Conservation (phyloP, 1,140 invertebrate species). For the Drosophila repletoides region DNA sequence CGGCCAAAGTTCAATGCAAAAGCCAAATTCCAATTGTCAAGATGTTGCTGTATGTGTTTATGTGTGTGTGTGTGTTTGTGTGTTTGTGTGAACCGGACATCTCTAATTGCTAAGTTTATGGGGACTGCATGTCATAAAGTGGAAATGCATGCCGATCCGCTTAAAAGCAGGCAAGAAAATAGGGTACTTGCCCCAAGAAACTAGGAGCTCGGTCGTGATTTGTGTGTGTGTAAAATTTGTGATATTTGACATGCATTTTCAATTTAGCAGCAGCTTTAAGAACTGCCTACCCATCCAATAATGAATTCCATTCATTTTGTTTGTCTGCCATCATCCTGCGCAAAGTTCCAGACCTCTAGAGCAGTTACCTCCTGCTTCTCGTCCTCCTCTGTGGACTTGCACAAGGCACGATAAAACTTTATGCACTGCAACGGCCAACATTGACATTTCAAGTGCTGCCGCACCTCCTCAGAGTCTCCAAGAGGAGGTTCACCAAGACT, state of each 20-base stretch:
- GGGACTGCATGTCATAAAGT: constrained; percentile 68
- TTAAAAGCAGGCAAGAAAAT: constrained; percentile 43
- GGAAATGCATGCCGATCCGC: constrained; percentile 35
- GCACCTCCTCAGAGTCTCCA: constrained; percentile 14
- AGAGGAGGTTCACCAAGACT: constrained; percentile 27
- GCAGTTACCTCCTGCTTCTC: background rate
- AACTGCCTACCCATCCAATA: constrained; percentile 46
- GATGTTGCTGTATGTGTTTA: constrained; percentile 26
- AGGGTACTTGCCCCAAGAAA: constrained; percentile 35
- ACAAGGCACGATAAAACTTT: constrained; percentile 70
- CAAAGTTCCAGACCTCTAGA: constrained; percentile 30
- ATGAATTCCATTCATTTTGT: constrained; percentile 80
- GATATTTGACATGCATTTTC: constrained; percentile 78
- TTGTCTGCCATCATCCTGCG: constrained; percentile 28
- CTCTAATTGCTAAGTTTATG: constrained; percentile 78
- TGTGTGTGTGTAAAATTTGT: too few species aligned
- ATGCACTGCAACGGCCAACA: constrained; percentile 65
- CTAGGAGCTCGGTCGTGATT: constrained; percentile 43
- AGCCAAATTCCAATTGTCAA: constrained; percentile 72
- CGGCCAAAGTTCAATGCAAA: constrained; percentile 75
- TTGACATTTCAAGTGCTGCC: constrained; percentile 76
- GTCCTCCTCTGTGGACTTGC: background rate
- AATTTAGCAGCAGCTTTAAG: constrained; percentile 69
- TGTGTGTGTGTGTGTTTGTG: background rate
- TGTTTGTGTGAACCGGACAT: constrained; percentile 38